phyloP scores from a whole-genome alignment of 2,888 invertebrate genomes.

The Xanthostigma xanthostigma region DNA sequence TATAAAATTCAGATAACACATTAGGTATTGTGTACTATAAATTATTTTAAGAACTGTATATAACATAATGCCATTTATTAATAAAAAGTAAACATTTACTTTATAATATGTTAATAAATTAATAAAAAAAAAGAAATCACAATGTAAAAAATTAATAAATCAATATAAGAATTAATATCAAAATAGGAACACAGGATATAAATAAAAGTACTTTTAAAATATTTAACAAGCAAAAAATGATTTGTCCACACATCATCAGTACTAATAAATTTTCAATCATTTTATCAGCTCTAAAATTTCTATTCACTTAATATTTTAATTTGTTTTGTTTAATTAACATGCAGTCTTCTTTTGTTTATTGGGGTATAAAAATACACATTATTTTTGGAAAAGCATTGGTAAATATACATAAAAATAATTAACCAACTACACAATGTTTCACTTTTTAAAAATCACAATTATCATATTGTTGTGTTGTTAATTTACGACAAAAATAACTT shows the following conservation, averaged over 20 bases:
- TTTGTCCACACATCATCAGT: not conserved
- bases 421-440: too few relatives aligned
- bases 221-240: not conserved
- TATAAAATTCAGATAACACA: too few relatives aligned
- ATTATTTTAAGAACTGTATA: too few relatives aligned
- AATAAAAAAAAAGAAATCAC: not conserved
- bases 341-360: not conserved
- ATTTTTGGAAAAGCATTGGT: not conserved
- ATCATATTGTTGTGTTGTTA: too few relatives aligned
- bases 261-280: not conserved
- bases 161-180: not conserved
- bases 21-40: too few relatives aligned
- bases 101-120: not conserved
- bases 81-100: not conserved
- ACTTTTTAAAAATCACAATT: too few relatives aligned
- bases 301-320: not conserved
- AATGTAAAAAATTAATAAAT: not conserved
- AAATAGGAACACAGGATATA: not conserved
- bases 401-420: not conserved
- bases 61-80: too few relatives aligned
- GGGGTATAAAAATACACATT: not conserved
- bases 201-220: not conserved
- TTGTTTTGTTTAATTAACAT: not conserved
- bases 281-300: not conserved
- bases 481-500: too few relatives aligned